Evolutionary conservation across 2,113 vertebrate genomes (phyloP), one percentile per base, ranked within the genome.

Genomic region (Polypterus bichir): DNA sequence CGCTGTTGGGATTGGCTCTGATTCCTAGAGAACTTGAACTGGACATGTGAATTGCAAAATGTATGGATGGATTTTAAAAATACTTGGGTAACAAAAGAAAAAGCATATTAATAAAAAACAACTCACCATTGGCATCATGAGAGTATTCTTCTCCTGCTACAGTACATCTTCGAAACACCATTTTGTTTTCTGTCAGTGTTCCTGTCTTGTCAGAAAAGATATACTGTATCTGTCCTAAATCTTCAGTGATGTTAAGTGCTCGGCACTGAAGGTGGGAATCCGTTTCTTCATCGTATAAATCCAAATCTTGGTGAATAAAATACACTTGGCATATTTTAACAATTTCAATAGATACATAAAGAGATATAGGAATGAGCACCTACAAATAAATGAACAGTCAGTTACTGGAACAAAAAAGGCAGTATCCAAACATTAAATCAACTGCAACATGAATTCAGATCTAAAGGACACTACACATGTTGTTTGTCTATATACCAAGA

Each of bases 171-270:
- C 96, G 86, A 75, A 99, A 98, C 72, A 96, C 93, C 96, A 99
- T 97, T 86, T 95, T 97, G 76, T 99, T 99, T 71, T 99, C 96
- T 0, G 95, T 99, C 53, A 99, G 86, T 1, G 96, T 99, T 65
- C 96, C 96, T 0, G 96, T 98, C 79, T 99, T 99, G 76, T 99
- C 96, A 49, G 95, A 99, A 79, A 99, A 98, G 73, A 99, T 90
- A 69, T 97, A 97, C 66, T 97, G 91, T 79, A 97, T 92, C 79
- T 99, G 96, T 57, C 96, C 96, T 5, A 99, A 80, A 74, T 98
- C 94, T 78, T 99, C 96, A 0, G 95, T 97, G 80, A 99, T 98
- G 71, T 99, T 98, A 67, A 99, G 84, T 49, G 95, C 94, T 46
- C 96, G 78, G 69, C 96, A 99, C 71, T 97, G 93, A 67, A 98